A percentile compares a stretch with the other conserved stretches of the same genome.
Conservation (phyloP, 2,888 invertebrate genomes). For the Lepeophtheirus nordmannii region DNA sequence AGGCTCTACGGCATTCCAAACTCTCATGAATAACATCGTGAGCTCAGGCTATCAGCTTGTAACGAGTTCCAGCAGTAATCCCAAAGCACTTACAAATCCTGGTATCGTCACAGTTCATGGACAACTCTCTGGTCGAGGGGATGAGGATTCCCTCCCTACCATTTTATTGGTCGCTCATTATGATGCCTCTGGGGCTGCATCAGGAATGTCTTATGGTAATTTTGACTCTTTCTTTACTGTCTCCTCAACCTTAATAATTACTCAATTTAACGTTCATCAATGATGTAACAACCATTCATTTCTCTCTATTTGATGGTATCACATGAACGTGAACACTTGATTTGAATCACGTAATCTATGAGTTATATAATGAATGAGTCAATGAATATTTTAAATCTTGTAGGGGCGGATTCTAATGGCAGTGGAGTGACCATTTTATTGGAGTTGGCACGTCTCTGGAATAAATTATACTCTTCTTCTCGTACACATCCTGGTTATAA, state of each 20-base stretch:
- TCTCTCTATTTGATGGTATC: too few species aligned
- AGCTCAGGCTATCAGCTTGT: constrained; percentile 1
- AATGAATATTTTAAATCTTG: too few species aligned
- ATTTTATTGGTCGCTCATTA: constrained; percentile 84
- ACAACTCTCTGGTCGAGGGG: constrained; percentile 55
- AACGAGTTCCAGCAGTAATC: not conserved
- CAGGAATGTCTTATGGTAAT: constrained; percentile 33
- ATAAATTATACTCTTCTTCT: constrained; percentile 51
- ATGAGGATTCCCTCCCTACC: constrained; percentile 57
- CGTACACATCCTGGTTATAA: constrained; percentile 43
- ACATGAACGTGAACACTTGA: too few species aligned
- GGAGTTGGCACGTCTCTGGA: constrained; percentile 72
- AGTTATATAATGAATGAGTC: too few species aligned
- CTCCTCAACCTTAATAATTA: too few species aligned
- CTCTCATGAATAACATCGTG: not conserved
- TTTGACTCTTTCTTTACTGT: not conserved
- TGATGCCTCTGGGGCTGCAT: constrained; percentile 72
- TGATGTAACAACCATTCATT: too few species aligned
- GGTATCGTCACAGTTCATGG: constrained; percentile 36
- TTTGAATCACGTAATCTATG: too few species aligned
- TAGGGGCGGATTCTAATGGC: constrained; percentile 79
- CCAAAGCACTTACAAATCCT: constrained; percentile 5
- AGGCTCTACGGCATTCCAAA: not conserved
- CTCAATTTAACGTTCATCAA: too few species aligned
- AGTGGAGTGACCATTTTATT: constrained; percentile 74